Conservation (phyloP, 2,888 invertebrate genomes). For the Eupithecia abbreviata region DNA sequence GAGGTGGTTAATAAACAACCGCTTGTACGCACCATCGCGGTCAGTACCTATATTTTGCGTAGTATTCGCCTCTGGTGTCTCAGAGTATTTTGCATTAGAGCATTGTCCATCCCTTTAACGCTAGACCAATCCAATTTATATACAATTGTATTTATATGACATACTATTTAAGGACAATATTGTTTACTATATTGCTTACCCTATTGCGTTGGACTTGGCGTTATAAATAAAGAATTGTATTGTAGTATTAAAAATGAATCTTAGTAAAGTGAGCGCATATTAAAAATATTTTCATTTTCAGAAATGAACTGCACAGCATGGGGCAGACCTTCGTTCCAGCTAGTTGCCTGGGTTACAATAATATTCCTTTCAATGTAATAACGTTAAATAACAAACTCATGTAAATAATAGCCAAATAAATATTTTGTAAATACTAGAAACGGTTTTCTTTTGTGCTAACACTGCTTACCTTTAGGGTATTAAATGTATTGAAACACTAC, state of each 20-base stretch:
- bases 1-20: too few species aligned
- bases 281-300: slow-evolving; percentile 53
- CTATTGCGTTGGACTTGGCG: too few species aligned
- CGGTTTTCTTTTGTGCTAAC: not conserved
- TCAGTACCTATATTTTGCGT: too few species aligned
- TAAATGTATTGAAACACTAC: slow-evolving; percentile 15
- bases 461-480: not conserved
- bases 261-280: not conserved
- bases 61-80: not conserved
- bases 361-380: slow-evolving; percentile 29
- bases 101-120: not conserved
- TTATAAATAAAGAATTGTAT: too few species aligned
- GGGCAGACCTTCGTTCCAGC: slow-evolving; percentile 49
- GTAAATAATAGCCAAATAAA: slow-evolving; percentile 1
- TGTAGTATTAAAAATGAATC: too few species aligned
- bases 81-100: not conserved
- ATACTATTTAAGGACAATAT: too few species aligned
- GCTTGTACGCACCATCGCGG: too few species aligned
- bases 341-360: slow-evolving; percentile 47
- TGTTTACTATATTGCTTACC: too few species aligned
- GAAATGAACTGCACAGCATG: slow-evolving; percentile 63
- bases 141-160: too few species aligned
- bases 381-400: not conserved
- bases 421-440: not conserved
- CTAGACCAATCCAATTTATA: not conserved